These are phyloP conservation scores for Lanistes nyassanus DNA, from an alignment of 1,140 invertebrate species.

Conservation along the genomic window DNA sequence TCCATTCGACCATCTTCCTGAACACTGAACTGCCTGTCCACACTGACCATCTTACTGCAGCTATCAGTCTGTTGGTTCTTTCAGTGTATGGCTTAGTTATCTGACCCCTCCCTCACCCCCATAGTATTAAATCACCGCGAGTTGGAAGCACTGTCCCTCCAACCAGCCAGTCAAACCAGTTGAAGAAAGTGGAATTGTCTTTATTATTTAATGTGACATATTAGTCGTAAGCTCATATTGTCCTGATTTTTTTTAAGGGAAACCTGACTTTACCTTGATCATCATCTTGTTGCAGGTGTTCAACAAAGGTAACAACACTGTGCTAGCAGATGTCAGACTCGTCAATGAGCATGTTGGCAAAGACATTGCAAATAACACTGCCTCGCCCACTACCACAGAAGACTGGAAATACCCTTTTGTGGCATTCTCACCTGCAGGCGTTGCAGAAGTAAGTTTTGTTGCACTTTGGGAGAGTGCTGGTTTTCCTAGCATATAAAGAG, in stretches of 20 bases:
- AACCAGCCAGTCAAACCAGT: too few relatives aligned
- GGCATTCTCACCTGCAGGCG: slow-evolving; percentile 24
- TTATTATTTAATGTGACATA: background rate
- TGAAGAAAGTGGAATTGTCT: background rate
- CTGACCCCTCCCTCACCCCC: too few relatives aligned
- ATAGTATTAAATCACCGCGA: too few relatives aligned
- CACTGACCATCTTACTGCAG: too few relatives aligned
- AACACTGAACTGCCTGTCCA: too few relatives aligned
- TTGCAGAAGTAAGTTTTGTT: slow-evolving; percentile 29
- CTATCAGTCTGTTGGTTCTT: too few relatives aligned
- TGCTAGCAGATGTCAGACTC: slow-evolving; percentile 16
- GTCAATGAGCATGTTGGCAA: slow-evolving; percentile 3
- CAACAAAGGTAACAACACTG: background rate
- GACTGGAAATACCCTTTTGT: slow-evolving; percentile 28
- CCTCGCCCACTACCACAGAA: slow-evolving; percentile 10
- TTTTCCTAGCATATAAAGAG: too few relatives aligned
- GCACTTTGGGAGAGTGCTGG: too few relatives aligned
- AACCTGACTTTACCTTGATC: background rate
- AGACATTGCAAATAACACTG: background rate
- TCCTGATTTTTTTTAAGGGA: background rate
- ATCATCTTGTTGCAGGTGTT: slow-evolving; percentile 2
- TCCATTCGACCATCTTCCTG: too few relatives aligned
- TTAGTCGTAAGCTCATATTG: background rate
- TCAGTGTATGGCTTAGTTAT: background rate
- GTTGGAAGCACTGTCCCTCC: too few relatives aligned